Conservation (phyloP, 2,888 invertebrate species). For the Isotomurus palustris region DNA sequence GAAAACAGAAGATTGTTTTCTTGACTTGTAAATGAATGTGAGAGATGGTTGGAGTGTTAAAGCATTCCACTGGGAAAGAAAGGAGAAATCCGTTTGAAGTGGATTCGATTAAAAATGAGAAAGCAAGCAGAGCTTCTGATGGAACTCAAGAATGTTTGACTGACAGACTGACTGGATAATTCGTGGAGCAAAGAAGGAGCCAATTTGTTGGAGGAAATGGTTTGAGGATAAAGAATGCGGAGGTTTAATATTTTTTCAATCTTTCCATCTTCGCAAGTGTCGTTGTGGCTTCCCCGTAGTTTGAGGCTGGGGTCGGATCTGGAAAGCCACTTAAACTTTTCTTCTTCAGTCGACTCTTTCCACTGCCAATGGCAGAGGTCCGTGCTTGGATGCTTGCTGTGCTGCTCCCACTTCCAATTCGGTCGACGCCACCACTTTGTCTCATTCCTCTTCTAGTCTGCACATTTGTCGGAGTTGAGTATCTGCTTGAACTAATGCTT, state of each 20-base stretch:
- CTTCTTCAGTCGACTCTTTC: slow-evolving; percentile 3
- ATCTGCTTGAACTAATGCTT: background rate
- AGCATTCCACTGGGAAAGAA: too few relatives aligned
- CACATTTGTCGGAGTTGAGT: background rate
- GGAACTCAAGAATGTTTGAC: too few relatives aligned
- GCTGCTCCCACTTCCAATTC: too few relatives aligned
- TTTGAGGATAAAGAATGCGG: background rate
- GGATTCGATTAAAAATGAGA: too few relatives aligned
- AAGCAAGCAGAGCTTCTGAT: too few relatives aligned
- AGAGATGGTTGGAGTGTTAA: too few relatives aligned
- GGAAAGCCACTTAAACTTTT: slow-evolving; percentile 7
- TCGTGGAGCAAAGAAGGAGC: too few relatives aligned
- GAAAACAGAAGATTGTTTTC: too few relatives aligned
- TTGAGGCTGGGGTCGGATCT: background rate
- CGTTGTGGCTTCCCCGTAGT: background rate
- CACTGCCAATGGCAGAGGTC: background rate
- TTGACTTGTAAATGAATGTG: too few relatives aligned
- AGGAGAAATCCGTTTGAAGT: too few relatives aligned
- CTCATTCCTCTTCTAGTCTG: background rate
- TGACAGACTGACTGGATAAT: too few relatives aligned
- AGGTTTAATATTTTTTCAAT: slow-evolving; percentile 7
- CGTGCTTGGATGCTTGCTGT: background rate
- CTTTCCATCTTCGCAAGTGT: background rate
- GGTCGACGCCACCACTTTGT: too few relatives aligned
- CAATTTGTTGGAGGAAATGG: background rate